These are phyloP conservation scores for Ostrea edulis DNA, from an alignment of 1,140 invertebrate genomes.

Conservation along the genomic window DNA sequence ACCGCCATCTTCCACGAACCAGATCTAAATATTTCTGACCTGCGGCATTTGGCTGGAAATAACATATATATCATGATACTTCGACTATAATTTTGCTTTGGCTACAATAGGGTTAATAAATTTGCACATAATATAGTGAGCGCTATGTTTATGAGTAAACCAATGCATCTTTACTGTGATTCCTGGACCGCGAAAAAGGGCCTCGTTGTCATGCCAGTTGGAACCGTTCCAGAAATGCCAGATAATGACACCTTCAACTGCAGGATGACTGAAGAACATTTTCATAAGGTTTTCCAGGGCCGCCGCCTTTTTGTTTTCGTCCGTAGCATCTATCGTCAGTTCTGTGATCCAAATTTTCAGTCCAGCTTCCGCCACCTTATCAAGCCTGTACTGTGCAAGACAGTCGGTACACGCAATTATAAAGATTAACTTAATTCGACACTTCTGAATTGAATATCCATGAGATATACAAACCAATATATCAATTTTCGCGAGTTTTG, in stretches of 20 bases:
- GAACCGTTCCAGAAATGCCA: constrained; percentile 69
- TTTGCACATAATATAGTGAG: not conserved
- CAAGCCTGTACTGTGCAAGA: constrained; percentile 63
- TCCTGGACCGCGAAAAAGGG: constrained; percentile 47
- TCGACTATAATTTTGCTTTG: no score
- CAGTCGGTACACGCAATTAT: not conserved
- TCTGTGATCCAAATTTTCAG: constrained; percentile 76
- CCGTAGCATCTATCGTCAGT: constrained; percentile 55
- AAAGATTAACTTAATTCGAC: not conserved
- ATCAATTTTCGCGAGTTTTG: no score
- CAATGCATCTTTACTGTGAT: not conserved
- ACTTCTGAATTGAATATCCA: no score
- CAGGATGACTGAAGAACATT: constrained; percentile 65
- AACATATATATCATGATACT: not conserved
- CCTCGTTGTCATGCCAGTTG: constrained; percentile 29
- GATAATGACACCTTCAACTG: constrained; percentile 66
- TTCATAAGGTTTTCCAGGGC: constrained; percentile 61
- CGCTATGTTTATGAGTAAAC: not conserved
- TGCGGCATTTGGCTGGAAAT: constrained; percentile 57
- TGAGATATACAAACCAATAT: no score
- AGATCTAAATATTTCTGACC: constrained; percentile 56
- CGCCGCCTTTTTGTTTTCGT: constrained; percentile 62
- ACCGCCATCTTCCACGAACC: constrained; percentile 52
- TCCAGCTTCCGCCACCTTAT: constrained; percentile 64
- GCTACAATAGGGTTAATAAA: no score